These are phyloP conservation scores for Drosophila persimilis DNA, from an alignment of 1,140 invertebrate genomes.

Conservation along the genomic window DNA sequence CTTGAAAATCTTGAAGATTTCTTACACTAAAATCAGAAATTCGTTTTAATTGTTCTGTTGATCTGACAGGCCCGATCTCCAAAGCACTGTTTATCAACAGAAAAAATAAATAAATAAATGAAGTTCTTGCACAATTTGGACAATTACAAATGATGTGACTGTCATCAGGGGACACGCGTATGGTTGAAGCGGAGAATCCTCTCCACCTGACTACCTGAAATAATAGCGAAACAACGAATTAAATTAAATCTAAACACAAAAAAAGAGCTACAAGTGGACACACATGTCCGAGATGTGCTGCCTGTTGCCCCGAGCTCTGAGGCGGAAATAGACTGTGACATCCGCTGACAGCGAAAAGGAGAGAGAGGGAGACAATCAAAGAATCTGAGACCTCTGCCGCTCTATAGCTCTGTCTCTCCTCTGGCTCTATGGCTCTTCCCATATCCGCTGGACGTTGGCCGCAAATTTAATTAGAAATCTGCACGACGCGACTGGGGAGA, in stretches of 20 bases:
- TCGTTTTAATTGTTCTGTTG: too few relatives aligned
- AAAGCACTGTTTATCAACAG: slow-evolving; percentile 29
- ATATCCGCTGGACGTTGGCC: slow-evolving; percentile 72
- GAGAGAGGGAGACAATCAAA: slow-evolving; percentile 15
- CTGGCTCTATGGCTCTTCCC: slow-evolving; percentile 17
- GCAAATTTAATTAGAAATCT: slow-evolving; percentile 75
- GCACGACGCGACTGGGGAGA: slow-evolving; percentile 35
- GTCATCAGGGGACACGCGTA: slow-evolving; percentile 49
- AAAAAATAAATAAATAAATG: slow-evolving; percentile 30
- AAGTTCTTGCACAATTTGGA: slow-evolving; percentile 61
- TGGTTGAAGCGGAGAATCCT: slow-evolving; percentile 10
- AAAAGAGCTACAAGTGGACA: slow-evolving; percentile 40
- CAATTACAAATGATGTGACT: slow-evolving; percentile 64
- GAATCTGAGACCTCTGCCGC: slow-evolving; percentile 13
- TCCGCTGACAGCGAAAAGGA: slow-evolving; percentile 54
- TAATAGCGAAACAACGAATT: slow-evolving; percentile 52
- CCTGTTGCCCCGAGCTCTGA: slow-evolving; percentile 20
- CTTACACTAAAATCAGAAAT: too few relatives aligned
- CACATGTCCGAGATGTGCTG: slow-evolving; percentile 33
- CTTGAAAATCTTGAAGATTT: too few relatives aligned
- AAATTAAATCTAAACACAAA: slow-evolving; percentile 49
- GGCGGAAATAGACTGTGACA: slow-evolving; percentile 75
- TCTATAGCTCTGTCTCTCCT: too few relatives aligned
- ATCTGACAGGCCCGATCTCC: neutral
- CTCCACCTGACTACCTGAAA: slow-evolving; percentile 45